Evolutionary conservation across 2,797 vertebrate species (phyloP).

Genomic region (Allobates femoralis): DNA sequence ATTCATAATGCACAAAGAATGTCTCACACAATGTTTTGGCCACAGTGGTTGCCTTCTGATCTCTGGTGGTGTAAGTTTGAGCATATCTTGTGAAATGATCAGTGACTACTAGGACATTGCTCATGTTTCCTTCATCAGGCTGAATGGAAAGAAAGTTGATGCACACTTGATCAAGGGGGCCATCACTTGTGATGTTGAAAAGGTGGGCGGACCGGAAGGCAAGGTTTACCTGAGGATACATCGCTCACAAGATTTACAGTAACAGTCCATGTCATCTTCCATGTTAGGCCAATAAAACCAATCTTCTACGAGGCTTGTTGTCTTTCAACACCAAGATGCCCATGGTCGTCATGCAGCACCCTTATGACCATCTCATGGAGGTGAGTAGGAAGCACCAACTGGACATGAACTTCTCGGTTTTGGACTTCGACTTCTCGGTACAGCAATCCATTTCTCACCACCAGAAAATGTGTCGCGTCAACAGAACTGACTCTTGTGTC

Average conservation of each 20-base stretch:
- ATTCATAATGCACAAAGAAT: neutral
- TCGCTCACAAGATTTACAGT: too few species aligned
- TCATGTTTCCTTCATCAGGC: neutral
- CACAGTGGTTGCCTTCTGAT: neutral
- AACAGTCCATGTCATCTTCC: too few species aligned
- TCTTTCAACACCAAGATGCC: neutral
- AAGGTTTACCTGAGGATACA: too few species aligned
- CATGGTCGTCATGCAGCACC: neutral
- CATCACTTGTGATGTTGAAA: too few species aligned
- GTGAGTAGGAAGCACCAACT: neutral
- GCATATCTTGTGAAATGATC: neutral
- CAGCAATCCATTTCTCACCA: neutral
- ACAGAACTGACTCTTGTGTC: neutral
- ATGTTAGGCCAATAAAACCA: too few species aligned
- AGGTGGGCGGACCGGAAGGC: too few species aligned
- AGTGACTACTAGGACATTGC: neutral
- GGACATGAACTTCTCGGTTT: neutral
- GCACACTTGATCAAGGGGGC: too few species aligned
- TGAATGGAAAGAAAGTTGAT: neutral
- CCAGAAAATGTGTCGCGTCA: neutral
- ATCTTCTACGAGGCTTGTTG: neutral
- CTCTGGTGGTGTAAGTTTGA: too few species aligned
- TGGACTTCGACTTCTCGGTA: neutral
- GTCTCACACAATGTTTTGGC: neutral
- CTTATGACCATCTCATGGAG: neutral